A percentile compares a stretch with the other conserved stretches of the same genome.
phyloP scores from a whole-genome alignment of 2,797 vertebrate species.

The Thunnus albacares region DNA sequence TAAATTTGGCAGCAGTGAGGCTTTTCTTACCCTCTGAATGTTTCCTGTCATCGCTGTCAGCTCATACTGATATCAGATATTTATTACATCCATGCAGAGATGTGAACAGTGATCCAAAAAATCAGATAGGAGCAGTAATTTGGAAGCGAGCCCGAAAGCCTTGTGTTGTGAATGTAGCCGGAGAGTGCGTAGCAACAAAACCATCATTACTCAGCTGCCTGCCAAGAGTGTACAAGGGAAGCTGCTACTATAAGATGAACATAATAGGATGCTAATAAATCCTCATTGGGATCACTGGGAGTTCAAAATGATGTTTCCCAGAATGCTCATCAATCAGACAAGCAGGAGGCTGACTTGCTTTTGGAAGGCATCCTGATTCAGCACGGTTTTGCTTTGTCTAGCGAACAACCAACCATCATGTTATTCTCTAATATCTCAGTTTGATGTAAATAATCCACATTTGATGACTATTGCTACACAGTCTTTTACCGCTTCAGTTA shows the following conservation, averaged over 20 bases:
- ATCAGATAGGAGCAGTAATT: slow-evolving; percentile 38
- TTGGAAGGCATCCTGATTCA: slow-evolving; percentile 46
- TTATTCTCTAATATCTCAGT: slow-evolving; percentile 43
- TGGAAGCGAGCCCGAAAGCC: slow-evolving; percentile 49
- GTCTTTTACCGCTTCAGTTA: slow-evolving; percentile 24
- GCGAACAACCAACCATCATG: slow-evolving; percentile 27
- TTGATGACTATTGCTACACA: slow-evolving; percentile 40
- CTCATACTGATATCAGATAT: slow-evolving; percentile 42
- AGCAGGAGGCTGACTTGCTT: slow-evolving; percentile 44
- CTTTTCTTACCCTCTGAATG: slow-evolving; percentile 30
- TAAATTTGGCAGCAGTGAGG: slow-evolving; percentile 36
- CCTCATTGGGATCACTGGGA: slow-evolving; percentile 61
- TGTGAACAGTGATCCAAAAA: slow-evolving; percentile 35
- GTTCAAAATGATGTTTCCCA: slow-evolving; percentile 69
- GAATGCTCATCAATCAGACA: slow-evolving; percentile 71
- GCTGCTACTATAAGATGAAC: slow-evolving; percentile 66
- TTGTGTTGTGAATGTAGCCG: slow-evolving; percentile 39
- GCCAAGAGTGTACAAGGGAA: slow-evolving; percentile 56
- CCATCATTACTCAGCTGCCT: slow-evolving; percentile 59
- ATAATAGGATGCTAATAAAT: slow-evolving; percentile 77
- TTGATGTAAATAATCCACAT: slow-evolving; percentile 59
- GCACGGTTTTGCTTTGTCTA: slow-evolving; percentile 15
- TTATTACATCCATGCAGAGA: slow-evolving; percentile 36
- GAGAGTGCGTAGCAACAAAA: slow-evolving; percentile 50
- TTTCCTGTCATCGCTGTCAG: slow-evolving; percentile 34